These are phyloP conservation scores for Melanargia galathea DNA, from an alignment of 2,888 invertebrate species.

Conservation along the genomic window DNA sequence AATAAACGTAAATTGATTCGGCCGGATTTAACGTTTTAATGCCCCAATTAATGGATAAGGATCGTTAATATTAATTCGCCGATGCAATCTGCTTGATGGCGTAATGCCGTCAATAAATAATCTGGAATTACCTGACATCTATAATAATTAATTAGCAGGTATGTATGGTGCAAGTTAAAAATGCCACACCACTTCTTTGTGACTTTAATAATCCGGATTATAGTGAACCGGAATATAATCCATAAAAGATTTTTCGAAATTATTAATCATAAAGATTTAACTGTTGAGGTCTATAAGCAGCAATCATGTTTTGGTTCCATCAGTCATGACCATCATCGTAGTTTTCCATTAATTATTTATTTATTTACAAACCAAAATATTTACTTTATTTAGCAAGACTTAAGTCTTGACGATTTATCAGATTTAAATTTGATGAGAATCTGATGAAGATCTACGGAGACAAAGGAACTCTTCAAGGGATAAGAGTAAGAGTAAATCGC, in stretches of 20 bases:
- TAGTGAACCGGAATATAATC: not conserved
- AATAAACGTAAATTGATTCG: constrained; percentile 41
- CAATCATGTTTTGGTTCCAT: too few species aligned
- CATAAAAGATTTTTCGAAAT: not conserved
- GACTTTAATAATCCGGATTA: not conserved
- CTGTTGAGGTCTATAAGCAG: too few species aligned
- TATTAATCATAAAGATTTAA: not conserved
- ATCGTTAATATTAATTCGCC: constrained; percentile 50
- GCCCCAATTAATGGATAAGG: constrained; percentile 55
- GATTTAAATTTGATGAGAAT: too few species aligned
- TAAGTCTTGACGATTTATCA: too few species aligned
- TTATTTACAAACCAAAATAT: too few species aligned
- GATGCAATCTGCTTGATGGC: constrained; percentile 45
- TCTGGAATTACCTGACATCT: constrained; percentile 46
- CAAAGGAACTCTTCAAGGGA: too few species aligned
- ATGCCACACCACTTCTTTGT: not conserved
- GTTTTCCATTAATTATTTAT: too few species aligned
- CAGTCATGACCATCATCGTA: too few species aligned
- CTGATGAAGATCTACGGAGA: too few species aligned
- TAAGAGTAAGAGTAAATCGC: too few species aligned
- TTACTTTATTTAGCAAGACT: too few species aligned
- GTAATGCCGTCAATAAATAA: constrained; percentile 48
- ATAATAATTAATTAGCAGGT: constrained; percentile 43
- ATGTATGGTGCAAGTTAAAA: constrained; percentile 32
- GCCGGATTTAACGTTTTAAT: constrained; percentile 46